A percentile compares a stretch with the other conserved stretches of the same genome.
Conservation (phyloP, 2,888 invertebrate genomes). For the Tipula unca region DNA sequence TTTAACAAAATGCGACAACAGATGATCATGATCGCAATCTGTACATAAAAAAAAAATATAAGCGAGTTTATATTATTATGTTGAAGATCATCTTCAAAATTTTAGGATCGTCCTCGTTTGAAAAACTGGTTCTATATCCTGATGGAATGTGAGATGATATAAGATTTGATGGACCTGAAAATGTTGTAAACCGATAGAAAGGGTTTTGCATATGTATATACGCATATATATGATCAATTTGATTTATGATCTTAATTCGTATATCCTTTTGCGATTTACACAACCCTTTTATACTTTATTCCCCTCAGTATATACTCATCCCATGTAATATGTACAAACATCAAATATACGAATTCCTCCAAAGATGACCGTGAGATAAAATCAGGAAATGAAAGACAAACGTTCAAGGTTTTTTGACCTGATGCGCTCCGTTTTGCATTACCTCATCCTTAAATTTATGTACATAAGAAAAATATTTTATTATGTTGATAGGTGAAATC, state of each 20-base stretch:
- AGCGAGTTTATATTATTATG: too few species aligned
- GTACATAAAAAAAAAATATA: background rate
- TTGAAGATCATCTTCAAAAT: background rate
- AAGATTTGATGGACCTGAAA: background rate
- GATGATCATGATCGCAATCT: background rate
- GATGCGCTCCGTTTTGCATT: background rate
- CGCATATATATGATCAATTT: background rate
- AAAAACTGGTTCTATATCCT: background rate
- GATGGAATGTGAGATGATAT: background rate
- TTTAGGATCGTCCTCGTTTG: background rate
- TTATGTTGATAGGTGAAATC: background rate
- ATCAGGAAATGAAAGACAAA: background rate
- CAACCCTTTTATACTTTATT: background rate
- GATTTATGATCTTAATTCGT: slow-evolving; percentile 8
- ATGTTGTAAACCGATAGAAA: background rate
- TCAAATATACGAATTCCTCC: background rate
- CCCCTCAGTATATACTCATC: background rate
- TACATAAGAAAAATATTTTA: background rate
- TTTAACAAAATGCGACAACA: background rate
- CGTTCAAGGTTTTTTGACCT: background rate
- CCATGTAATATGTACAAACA: background rate
- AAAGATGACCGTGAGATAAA: slow-evolving; percentile 2
- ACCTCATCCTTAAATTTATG: background rate
- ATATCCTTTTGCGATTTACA: background rate
- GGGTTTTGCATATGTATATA: background rate